phyloP scores from a whole-genome alignment of 2,797 vertebrate species.

The Centroberyx gerrardi region DNA sequence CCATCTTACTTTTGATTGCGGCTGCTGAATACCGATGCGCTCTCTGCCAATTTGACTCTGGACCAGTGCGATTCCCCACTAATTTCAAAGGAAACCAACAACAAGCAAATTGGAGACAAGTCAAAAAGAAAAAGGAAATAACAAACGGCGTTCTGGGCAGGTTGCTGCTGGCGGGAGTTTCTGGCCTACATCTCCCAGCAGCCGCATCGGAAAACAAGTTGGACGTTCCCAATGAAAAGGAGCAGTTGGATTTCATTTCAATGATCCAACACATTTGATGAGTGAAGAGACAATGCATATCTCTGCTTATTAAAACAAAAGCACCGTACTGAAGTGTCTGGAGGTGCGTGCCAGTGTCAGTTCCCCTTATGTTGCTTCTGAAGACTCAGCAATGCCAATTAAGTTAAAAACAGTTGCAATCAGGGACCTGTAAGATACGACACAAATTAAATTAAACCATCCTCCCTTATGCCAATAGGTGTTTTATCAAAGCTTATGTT shows the following conservation, averaged over 20 bases:
- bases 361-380: constrained; percentile 60
- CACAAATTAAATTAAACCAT: constrained; percentile 65
- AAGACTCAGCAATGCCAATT: constrained; percentile 62
- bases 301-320: constrained; percentile 41
- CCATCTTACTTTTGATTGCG: constrained; percentile 46
- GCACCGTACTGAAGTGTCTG: constrained; percentile 8
- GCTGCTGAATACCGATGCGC: neutral
- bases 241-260: constrained; percentile 29
- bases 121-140: constrained; percentile 18
- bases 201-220: constrained; percentile 42
- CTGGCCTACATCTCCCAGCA: constrained; percentile 20
- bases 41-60: constrained; percentile 55
- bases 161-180: constrained; percentile 29
- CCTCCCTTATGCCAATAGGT: constrained; percentile 55
- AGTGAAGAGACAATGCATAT: constrained; percentile 41
- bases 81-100: constrained; percentile 32
- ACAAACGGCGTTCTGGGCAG: constrained; percentile 26
- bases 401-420: constrained; percentile 63
- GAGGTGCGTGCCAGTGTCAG: constrained; percentile 46
- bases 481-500: constrained; percentile 51
- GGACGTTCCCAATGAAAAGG: constrained; percentile 14
- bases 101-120: constrained; percentile 31
- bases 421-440: constrained; percentile 61
- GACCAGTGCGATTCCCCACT: constrained; percentile 34
- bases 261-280: constrained; percentile 59